These are phyloP conservation scores for Tenualosa ilisha DNA, from an alignment of 2,797 vertebrate genomes.

Conservation along the genomic window DNA sequence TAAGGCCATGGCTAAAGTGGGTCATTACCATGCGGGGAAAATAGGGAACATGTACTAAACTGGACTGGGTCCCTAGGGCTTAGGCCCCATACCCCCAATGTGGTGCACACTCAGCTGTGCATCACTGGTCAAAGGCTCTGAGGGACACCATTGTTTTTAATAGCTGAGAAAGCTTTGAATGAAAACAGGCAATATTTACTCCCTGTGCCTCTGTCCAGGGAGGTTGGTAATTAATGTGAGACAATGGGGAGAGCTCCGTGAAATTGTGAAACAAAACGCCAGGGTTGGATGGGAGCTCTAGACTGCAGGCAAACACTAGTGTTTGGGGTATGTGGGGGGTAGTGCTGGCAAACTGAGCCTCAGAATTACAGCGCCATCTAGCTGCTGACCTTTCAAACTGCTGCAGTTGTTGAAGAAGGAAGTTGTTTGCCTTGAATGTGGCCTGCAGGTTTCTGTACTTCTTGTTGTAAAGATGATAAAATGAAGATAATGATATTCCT, in stretches of 20 bases:
- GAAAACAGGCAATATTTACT: slow-evolving; percentile 29
- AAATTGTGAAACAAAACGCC: neutral
- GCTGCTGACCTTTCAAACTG: neutral
- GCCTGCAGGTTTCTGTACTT: neutral
- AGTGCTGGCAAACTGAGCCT: neutral
- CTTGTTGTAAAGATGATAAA: neutral
- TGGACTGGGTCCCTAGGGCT: neutral
- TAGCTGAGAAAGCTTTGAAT: slow-evolving; percentile 14
- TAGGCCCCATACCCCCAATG: neutral
- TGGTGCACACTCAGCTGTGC: neutral
- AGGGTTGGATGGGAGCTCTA: neutral
- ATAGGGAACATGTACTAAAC: neutral
- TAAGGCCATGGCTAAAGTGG: slow-evolving; percentile 45
- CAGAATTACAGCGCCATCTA: slow-evolving; percentile 17
- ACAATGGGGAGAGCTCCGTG: neutral
- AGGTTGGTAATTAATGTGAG: slow-evolving; percentile 37
- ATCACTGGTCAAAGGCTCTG: slow-evolving; percentile 28
- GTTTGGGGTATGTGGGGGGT: neutral
- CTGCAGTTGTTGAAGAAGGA: neutral
- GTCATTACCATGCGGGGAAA: slow-evolving; percentile 3
- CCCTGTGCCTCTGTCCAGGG: slow-evolving; percentile 30
- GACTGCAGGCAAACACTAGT: neutral
- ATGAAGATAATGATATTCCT: neutral
- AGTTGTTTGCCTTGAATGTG: neutral
- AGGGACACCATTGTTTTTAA: slow-evolving; percentile 32